These are phyloP conservation scores for Geotrupes spiniger DNA, from an alignment of 2,888 invertebrate genomes.

Conservation along the genomic window DNA sequence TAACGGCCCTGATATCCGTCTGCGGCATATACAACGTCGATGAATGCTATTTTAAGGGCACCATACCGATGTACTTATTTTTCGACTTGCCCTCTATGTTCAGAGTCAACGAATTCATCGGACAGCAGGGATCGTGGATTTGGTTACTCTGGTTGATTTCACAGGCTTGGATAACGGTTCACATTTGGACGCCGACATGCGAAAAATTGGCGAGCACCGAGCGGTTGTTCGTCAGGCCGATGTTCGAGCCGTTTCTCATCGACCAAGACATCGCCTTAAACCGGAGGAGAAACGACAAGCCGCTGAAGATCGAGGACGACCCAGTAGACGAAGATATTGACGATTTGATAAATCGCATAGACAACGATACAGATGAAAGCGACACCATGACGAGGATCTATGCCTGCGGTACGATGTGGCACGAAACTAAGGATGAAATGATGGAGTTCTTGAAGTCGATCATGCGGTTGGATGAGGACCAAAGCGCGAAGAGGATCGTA, in stretches of 20 bases:
- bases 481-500: slow-evolving; percentile 80
- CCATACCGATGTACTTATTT: slow-evolving; percentile 84
- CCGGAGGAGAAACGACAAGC: slow-evolving; percentile 66
- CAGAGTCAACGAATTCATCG: slow-evolving; percentile 56
- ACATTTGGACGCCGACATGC: slow-evolving; percentile 81
- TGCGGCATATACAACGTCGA: slow-evolving; percentile 64
- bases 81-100: slow-evolving; percentile 65
- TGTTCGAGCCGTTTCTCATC: slow-evolving; percentile 78
- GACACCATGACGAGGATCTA: slow-evolving; percentile 58
- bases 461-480: slow-evolving; percentile 84
- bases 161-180: slow-evolving; percentile 82
- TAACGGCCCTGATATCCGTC: slow-evolving; percentile 65
- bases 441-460: slow-evolving; percentile 87
- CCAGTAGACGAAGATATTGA: too few species aligned
- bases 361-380: slow-evolving; percentile 19
- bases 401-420: slow-evolving; percentile 94
- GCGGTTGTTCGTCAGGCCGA: slow-evolving; percentile 77
- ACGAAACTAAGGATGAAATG: slow-evolving; percentile 89
- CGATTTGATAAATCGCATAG: slow-evolving; percentile 19
- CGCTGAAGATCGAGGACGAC: slow-evolving; percentile 8
- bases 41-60: slow-evolving; percentile 71
- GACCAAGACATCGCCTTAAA: slow-evolving; percentile 85
- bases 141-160: slow-evolving; percentile 81
- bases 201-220: slow-evolving; percentile 83
- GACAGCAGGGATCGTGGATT: slow-evolving; percentile 67